A percentile compares a stretch with the other conserved stretches of the same genome.
Conservation (phyloP, 2,797 vertebrate genomes). For the Cyclura pinguis region DNA sequence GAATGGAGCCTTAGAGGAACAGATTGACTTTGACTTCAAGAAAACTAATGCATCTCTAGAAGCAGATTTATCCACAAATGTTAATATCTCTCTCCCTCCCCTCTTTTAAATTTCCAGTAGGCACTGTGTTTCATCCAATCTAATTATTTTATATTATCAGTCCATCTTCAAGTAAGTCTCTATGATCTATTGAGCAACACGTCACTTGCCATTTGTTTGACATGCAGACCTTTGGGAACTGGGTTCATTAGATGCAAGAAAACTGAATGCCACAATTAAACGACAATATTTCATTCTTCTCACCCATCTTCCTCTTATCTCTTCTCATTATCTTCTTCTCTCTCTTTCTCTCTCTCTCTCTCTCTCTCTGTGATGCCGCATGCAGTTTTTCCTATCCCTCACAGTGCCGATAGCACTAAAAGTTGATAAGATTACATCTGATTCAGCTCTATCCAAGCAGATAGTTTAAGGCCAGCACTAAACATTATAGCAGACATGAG, state of each 20-base stretch:
- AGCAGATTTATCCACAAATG: background rate
- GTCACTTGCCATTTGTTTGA: background rate
- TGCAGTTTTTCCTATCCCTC: background rate
- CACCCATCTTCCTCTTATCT: background rate
- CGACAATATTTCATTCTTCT: conserved; percentile 38
- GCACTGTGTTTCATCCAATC: background rate
- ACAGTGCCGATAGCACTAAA: background rate
- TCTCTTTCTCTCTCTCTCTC: no score
- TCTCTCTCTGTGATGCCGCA: background rate
- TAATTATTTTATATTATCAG: conserved; percentile 24
- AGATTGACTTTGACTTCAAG: background rate
- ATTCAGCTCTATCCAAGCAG: background rate
- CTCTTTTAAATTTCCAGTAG: background rate
- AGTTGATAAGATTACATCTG: conserved; percentile 2
- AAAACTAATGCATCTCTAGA: background rate
- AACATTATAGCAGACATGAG: background rate
- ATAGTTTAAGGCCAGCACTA: conserved; percentile 8
- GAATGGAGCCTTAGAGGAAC: background rate
- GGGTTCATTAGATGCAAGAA: background rate
- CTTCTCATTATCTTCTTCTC: background rate
- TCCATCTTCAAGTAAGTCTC: background rate
- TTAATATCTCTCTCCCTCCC: background rate
- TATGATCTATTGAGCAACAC: background rate
- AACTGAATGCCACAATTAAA: conserved; percentile 25
- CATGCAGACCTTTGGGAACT: background rate